These are phyloP conservation scores for Quiscalus mexicanus DNA, from an alignment of 2,113 vertebrate species.

Conservation along the genomic window DNA sequence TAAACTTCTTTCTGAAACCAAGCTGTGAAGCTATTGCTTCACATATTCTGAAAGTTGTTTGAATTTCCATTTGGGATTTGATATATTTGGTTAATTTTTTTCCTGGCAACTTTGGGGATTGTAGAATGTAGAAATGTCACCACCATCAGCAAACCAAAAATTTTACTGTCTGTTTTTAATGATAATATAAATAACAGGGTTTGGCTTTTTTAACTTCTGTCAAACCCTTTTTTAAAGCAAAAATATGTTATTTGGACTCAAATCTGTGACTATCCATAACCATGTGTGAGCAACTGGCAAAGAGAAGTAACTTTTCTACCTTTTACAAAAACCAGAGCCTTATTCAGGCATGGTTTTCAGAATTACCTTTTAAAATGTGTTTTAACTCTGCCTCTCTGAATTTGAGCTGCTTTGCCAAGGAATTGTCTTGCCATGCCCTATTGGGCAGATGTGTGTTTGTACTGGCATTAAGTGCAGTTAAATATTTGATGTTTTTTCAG, in stretches of 20 bases:
- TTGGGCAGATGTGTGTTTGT: background rate
- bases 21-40: background rate
- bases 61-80: background rate
- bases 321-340: background rate
- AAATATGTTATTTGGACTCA: background rate
- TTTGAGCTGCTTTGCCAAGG: background rate
- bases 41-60: background rate
- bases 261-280: background rate
- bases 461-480: background rate
- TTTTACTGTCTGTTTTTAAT: background rate
- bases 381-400: background rate
- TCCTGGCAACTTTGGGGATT: background rate
- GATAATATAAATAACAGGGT: background rate
- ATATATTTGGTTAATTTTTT: background rate
- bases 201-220: background rate
- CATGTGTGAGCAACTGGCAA: background rate
- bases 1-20: background rate
- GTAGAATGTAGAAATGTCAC: background rate
- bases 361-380: background rate
- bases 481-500: background rate
- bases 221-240: background rate
- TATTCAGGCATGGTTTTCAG: background rate
- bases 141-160: background rate
- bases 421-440: background rate
- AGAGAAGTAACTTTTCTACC: background rate